Conservation (phyloP, 2,888 invertebrate species). For the Sphaerophoria rueppellii region DNA sequence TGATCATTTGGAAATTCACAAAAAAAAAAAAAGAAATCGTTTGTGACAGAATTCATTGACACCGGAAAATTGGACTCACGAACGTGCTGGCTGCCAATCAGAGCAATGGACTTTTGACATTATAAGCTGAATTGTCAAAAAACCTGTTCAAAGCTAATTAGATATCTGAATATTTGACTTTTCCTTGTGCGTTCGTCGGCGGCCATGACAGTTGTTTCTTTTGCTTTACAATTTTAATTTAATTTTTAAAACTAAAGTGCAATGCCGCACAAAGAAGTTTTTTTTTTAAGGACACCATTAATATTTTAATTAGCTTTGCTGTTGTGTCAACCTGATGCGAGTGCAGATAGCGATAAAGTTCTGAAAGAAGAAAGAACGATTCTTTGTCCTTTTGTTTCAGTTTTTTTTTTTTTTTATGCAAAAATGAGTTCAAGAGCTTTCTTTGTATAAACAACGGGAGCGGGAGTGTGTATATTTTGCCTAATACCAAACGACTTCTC, state of each 20-base stretch:
- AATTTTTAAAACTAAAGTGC: slow-evolving; percentile 8
- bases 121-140: slow-evolving; percentile 22
- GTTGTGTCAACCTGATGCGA: slow-evolving; percentile 31
- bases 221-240: slow-evolving; percentile 15
- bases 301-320: slow-evolving; percentile 58
- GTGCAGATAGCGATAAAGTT: not conserved
- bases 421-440: too few species aligned
- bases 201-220: not conserved
- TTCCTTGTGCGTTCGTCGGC: not conserved
- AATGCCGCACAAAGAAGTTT: not conserved
- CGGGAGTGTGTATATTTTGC: too few species aligned
- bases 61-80: slow-evolving; percentile 23
- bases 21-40: too few species aligned
- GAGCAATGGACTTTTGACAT: slow-evolving; percentile 32
- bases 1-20: not conserved
- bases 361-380: slow-evolving; percentile 1
- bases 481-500: too few species aligned
- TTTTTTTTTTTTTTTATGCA: too few species aligned
- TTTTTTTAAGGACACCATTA: slow-evolving; percentile 20
- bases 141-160: not conserved
- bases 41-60: slow-evolving; percentile 37
- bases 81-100: slow-evolving; percentile 34
- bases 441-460: too few species aligned
- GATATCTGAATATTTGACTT: too few species aligned
- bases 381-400: slow-evolving; percentile 4